Evolutionary conservation across 2,888 invertebrate genomes (phyloP).

Genomic region (Lasius fuliginosus): DNA sequence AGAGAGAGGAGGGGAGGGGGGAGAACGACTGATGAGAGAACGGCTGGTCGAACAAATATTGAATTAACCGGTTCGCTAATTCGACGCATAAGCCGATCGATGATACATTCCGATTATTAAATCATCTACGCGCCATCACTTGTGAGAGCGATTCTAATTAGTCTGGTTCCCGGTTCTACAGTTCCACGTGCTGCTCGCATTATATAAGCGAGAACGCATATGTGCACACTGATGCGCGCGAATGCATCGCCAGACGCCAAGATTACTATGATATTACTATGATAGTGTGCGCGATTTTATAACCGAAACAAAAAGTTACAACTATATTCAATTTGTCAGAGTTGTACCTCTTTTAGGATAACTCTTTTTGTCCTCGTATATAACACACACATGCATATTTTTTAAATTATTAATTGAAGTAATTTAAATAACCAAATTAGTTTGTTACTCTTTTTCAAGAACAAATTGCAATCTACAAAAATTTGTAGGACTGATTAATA

Average conservation of each 20-base stretch:
- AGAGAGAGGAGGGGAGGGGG: background rate
- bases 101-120: conserved; percentile 59
- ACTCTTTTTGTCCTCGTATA: background rate
- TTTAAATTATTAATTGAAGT: background rate
- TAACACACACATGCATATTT: background rate
- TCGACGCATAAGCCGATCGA: conserved; percentile 31
- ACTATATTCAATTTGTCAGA: background rate
- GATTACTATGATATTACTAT: background rate
- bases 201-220: conserved; percentile 47
- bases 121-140: conserved; percentile 59
- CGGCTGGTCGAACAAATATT: conserved; percentile 46
- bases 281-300: background rate
- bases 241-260: conserved; percentile 36
- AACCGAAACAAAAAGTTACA: background rate
- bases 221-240: conserved; percentile 3
- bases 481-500: background rate
- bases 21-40: background rate
- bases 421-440: background rate
- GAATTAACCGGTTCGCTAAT: conserved; percentile 56
- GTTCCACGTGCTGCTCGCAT: conserved; percentile 22
- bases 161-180: background rate
- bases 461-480: background rate
- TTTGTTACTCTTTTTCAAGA: background rate
- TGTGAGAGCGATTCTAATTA: conserved; percentile 60
- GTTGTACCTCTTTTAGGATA: background rate